Evolutionary conservation across 2,113 vertebrate genomes (phyloP).

Genomic region (Brienomyrus brachyistius): DNA sequence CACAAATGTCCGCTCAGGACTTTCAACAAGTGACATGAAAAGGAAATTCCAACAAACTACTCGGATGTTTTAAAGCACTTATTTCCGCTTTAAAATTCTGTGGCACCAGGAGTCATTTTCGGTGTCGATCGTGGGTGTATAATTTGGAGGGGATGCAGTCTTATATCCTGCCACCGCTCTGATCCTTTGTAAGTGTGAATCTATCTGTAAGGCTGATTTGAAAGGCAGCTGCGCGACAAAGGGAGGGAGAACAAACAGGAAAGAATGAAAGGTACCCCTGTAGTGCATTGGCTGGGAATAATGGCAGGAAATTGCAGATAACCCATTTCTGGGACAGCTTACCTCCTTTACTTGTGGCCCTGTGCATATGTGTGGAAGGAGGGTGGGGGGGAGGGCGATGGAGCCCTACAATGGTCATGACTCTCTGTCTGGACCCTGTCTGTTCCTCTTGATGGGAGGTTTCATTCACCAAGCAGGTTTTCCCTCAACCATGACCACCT

Average conservation of each 20-base stretch:
- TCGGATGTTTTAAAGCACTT: neutral
- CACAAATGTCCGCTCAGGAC: no score
- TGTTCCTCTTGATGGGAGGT: neutral
- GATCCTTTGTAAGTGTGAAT: conserved; percentile 6
- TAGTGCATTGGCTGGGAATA: neutral
- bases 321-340: neutral
- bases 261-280: neutral
- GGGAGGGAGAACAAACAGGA: neutral
- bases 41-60: neutral
- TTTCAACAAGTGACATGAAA: neutral
- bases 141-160: neutral
- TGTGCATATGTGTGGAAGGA: neutral
- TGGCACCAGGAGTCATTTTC: neutral
- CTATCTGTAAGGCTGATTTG: conserved; percentile 12
- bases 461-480: neutral
- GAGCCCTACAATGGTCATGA: neutral
- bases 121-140: neutral
- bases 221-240: neutral
- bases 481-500: neutral
- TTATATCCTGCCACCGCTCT: neutral
- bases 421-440: neutral
- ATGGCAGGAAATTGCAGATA: conserved; percentile 11
- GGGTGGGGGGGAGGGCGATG: neutral
- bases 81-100: neutral
- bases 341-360: neutral